Conservation (phyloP, 2,113 vertebrate species). For the Gallinago undulata region DNA sequence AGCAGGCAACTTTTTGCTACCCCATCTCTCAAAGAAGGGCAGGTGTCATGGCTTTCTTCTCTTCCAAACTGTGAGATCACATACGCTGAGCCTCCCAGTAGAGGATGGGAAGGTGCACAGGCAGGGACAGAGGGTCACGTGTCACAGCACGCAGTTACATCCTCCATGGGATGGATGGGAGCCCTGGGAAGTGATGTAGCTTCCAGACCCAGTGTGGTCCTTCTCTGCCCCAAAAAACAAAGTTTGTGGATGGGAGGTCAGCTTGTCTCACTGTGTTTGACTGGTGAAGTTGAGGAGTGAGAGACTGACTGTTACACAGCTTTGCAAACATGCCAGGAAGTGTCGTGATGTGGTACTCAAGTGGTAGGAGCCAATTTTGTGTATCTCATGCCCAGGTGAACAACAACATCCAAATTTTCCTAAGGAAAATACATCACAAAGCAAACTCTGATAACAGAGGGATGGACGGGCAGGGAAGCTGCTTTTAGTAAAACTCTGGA, state of each 20-base stretch:
- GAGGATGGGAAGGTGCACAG: neutral
- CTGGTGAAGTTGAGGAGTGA: neutral
- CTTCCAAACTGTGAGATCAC: neutral
- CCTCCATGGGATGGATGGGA: neutral
- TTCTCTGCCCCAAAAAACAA: neutral
- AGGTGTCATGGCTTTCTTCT: neutral
- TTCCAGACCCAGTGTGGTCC: neutral
- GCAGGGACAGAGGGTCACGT: neutral
- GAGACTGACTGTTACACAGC: neutral
- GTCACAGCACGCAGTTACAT: neutral
- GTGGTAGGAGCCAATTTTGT: neutral
- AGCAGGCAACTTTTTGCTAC: neutral
- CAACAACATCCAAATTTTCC: neutral
- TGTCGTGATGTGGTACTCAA: neutral
- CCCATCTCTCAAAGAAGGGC: neutral
- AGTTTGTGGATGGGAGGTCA: neutral
- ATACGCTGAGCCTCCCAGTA: fast-evolving
- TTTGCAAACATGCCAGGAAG: neutral
- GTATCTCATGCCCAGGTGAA: neutral
- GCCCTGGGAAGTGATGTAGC: neutral
- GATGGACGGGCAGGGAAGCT: neutral
- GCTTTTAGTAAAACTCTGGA: neutral
- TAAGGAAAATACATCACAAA: neutral
- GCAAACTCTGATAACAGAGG: neutral
- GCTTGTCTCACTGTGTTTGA: neutral